Evolutionary conservation across 1,140 invertebrate species (phyloP), one percentile per base, ranked within the genome.

Genomic region (Drosophila rufa): DNA sequence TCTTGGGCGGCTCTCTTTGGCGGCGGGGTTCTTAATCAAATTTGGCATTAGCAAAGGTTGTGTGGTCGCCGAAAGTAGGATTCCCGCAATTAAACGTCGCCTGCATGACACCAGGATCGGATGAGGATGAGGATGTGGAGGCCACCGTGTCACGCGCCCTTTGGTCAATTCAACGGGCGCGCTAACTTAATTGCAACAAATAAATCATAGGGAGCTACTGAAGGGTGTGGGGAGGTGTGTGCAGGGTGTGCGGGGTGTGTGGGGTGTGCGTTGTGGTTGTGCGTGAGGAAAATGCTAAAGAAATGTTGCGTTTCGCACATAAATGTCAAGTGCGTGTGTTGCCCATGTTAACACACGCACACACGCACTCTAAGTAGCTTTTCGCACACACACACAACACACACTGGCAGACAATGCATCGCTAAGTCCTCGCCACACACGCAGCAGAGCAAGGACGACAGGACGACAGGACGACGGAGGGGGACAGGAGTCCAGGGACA

Each of bases 311-410:
- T 79, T 79, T 80, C 75, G 81, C 74, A 89, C 81, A 89, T 90
- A 89, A 89, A 89, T 90, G 84, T 90, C 84, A 87, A 87, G 83
- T 87, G 84, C 73, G 77, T 75, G 85, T 83, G 83, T 70, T 83
- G 84, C 67, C 65, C 71, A 77, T 75, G 68, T 87, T 69, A 61
- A 55, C 57, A 75, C 69, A 74, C 50, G 47, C 57, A 58, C 70
- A 55, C 71, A 56, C 73, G 60, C 66, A 79, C 73, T 56, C 61
- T 87, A 87, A 87, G 83, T 89, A 87, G 84, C 84, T 83, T 78
- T 77, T 19, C 46, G 30, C 56, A 50, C 48, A 74, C 62, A 56
- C 27, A 7, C 45, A 47, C 43, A 48, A 59, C 69, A 65, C 48
- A 50, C 25, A 25, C 33, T 47, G 36, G 19, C 25, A 67, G 58